Conservation (phyloP, 1,140 invertebrate species). For the Drosophila aff. region DNA sequence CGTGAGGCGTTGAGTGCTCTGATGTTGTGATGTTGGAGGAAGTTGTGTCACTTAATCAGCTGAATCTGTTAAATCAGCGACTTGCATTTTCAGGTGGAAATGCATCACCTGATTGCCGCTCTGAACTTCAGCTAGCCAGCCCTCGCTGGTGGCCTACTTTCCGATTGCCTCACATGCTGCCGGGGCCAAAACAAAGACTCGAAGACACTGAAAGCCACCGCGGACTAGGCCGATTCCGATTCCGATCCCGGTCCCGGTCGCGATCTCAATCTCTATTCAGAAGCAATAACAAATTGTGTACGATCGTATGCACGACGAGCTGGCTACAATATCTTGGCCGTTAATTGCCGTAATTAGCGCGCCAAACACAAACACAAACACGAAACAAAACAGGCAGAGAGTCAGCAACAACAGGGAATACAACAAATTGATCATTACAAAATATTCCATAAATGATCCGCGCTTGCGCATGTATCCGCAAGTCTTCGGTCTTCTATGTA, state of each 20-base stretch:
- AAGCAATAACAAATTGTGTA: constrained; percentile 41
- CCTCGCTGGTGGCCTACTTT: constrained; percentile 6
- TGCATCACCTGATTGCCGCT: constrained; percentile 14
- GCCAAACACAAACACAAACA: constrained; percentile 52
- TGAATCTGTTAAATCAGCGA: constrained; percentile 9
- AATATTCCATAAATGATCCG: constrained; percentile 58
- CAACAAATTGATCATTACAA: constrained; percentile 74
- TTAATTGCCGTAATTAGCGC: constrained; percentile 71
- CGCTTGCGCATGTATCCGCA: constrained; percentile 18
- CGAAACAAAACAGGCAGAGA: constrained; percentile 25
- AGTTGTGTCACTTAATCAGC: constrained; percentile 14
- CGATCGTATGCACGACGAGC: constrained; percentile 26
- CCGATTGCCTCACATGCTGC: constrained; percentile 12
- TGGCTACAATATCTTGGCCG: constrained; percentile 54
- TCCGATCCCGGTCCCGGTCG: neutral
- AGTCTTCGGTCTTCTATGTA: constrained; percentile 3
- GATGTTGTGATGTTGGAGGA: constrained; percentile 9
- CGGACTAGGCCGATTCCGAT: constrained; percentile 2
- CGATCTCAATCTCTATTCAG: constrained; percentile 6
- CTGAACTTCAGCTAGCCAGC: constrained; percentile 24
- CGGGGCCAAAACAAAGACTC: constrained; percentile 9
- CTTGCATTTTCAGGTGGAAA: neutral
- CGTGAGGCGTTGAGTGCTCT: constrained; percentile 13
- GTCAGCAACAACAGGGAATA: constrained; percentile 33
- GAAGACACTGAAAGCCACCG: constrained; percentile 8